Evolutionary conservation across 2,797 vertebrate genomes (phyloP).

Genomic region (Gymnothorax reevesii): DNA sequence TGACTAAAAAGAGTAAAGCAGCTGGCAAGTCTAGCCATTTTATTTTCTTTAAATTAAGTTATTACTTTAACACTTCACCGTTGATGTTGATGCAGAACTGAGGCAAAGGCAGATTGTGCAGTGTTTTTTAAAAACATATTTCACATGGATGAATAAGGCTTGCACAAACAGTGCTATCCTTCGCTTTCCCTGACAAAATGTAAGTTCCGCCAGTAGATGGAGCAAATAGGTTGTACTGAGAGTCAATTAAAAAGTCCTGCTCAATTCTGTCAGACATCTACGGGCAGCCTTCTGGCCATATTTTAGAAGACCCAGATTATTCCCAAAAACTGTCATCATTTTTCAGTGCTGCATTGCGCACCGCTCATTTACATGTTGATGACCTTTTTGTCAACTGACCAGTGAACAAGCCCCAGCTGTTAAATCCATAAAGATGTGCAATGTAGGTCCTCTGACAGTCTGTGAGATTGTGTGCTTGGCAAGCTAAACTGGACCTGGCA

Average conservation of each 20-base stretch:
- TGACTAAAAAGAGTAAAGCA: neutral
- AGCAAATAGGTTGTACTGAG: slow-evolving; percentile 56
- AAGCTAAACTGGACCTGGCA: slow-evolving; percentile 20
- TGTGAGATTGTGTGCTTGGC: slow-evolving; percentile 6
- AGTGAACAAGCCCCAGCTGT: slow-evolving; percentile 33
- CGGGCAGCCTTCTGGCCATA: slow-evolving; percentile 39
- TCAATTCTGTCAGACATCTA: slow-evolving; percentile 33
- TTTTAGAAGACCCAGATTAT: slow-evolving; percentile 18
- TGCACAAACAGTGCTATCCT: neutral
- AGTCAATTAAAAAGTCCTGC: slow-evolving; percentile 49
- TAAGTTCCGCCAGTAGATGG: slow-evolving; percentile 60
- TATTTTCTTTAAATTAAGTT: neutral
- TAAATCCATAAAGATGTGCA: slow-evolving; percentile 44
- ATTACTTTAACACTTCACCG: neutral
- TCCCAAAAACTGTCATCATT: slow-evolving; percentile 38
- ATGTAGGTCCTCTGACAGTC: slow-evolving; percentile 2
- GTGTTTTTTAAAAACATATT: neutral
- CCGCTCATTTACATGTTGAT: slow-evolving; percentile 9
- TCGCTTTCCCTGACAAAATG: slow-evolving; percentile 14
- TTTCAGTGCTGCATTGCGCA: slow-evolving; percentile 42
- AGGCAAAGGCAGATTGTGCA: neutral
- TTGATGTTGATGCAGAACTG: neutral
- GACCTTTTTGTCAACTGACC: slow-evolving; percentile 35
- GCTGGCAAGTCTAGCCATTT: neutral
- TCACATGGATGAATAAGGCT: neutral